Conservation (phyloP, 1,140 invertebrate genomes). For the Ceratina calcarata region DNA sequence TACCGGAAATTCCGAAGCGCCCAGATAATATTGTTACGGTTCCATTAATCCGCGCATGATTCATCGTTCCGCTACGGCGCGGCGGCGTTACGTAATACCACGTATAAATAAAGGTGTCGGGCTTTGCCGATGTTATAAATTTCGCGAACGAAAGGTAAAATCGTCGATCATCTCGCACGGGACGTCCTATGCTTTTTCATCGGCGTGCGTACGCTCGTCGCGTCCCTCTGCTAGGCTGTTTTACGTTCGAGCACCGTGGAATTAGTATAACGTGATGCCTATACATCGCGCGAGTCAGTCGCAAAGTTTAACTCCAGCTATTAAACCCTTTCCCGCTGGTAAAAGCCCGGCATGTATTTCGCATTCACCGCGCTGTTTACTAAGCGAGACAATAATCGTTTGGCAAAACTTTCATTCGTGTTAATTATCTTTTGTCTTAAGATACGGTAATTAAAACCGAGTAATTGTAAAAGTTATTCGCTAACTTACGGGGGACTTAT, state of each 20-base stretch:
- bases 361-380: not conserved
- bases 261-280: no score
- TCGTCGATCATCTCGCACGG: not conserved
- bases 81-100: slow-evolving; percentile 32
- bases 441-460: not conserved
- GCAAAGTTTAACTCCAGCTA: not conserved
- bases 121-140: not conserved
- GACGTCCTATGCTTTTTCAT: not conserved
- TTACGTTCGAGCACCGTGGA: no score
- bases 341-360: slow-evolving; percentile 1
- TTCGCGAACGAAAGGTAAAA: not conserved
- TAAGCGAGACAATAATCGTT: not conserved
- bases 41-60: slow-evolving; percentile 57
- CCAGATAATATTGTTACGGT: slow-evolving; percentile 57
- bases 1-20: slow-evolving; percentile 27
- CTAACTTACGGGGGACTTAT: no score
- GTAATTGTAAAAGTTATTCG: not conserved
- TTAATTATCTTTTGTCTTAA: not conserved
- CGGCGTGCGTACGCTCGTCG: not conserved
- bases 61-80: slow-evolving; percentile 33
- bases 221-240: no score
- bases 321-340: not conserved
- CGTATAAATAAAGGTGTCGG: slow-evolving; percentile 38
- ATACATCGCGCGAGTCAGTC: not conserved
- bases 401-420: not conserved